phyloP scores from a whole-genome alignment of 35 echinoderm and acorn worm species.

The Apostichopus parvimensis region DNA sequence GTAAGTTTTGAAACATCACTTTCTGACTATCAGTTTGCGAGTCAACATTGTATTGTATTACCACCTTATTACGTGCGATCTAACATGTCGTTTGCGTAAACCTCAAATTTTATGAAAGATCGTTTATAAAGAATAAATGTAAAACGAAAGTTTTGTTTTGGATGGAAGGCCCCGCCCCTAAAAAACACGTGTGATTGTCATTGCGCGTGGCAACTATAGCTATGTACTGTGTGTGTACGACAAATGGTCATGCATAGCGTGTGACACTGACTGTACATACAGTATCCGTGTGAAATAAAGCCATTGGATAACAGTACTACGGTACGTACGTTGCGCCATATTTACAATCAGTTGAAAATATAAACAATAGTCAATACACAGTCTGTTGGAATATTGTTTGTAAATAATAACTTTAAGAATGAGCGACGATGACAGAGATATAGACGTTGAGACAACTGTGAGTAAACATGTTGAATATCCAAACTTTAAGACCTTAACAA shows the following conservation, averaged over 20 bases:
- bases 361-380: not conserved
- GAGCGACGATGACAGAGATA: conserved; percentile 39
- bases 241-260: not conserved
- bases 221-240: no score
- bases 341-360: conserved; percentile 18
- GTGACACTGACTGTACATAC: not conserved
- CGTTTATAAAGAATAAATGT: not conserved
- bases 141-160: conserved; percentile 13
- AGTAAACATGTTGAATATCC: not conserved
- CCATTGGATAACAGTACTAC: not conserved
- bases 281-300: not conserved
- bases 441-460: conserved; percentile 38
- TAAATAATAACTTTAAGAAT: not conserved
- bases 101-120: not conserved
- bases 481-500: not conserved
- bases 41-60: no score
- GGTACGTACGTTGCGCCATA: conserved; percentile 23
- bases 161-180: conserved; percentile 20
- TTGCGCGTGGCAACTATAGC: conserved; percentile 28
- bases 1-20: no score
- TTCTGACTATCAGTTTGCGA: no score
- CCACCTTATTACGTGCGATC: no score
- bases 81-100: no score
- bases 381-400: not conserved
- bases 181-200: conserved; percentile 45